Evolutionary conservation across 1,140 invertebrate species (phyloP), one percentile per base, ranked within the genome.

Genomic region (Caenorhabditis briggsae): DNA sequence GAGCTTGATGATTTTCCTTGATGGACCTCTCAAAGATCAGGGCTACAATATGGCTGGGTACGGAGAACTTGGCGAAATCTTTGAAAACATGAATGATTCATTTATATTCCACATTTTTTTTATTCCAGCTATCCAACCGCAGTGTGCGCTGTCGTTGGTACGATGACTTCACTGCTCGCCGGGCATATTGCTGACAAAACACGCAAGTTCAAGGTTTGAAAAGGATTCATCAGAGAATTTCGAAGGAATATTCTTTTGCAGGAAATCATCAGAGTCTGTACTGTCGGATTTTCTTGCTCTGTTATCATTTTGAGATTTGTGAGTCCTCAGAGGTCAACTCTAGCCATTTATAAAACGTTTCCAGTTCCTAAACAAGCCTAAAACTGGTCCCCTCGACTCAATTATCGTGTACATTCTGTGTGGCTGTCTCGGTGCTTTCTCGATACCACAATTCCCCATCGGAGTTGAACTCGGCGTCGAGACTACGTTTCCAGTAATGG

Each of bases 391-490:
- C n/a, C 50, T 86, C 20, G 88, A 88, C 84, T 20, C 48, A 2
- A 25, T 64, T 14, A 43, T 83, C n/a, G 61, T 59, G 9, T 50
- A 46, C 25, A 33, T 65, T 59, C 78, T 82, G 18, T 55, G 25
- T 48, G 53, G 53, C 18, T 64, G 56, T 64, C 83, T 84, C 6
- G 59, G 91, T 14, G 88, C 74, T 8, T 89, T 90, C 61, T 88
- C 87, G 16, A 84, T 91, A 55, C 89, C 91, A 18, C 85, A 83
- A 33, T 91, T 91, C 83, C 90, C 90, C 12, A 87, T 91, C 41
- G 91, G 90, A 14, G 70, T 91, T 7, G 91, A 91, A 87, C 50
- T 91, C 14, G 91, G 88, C 18, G 90, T 91, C 20, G 91, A 91
- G 59, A 88, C 87, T 16, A 92, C 90, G 50, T 91, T 85, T 59